Evolutionary conservation across 2,797 vertebrate genomes (phyloP).

Genomic region (Dallia pectoralis): DNA sequence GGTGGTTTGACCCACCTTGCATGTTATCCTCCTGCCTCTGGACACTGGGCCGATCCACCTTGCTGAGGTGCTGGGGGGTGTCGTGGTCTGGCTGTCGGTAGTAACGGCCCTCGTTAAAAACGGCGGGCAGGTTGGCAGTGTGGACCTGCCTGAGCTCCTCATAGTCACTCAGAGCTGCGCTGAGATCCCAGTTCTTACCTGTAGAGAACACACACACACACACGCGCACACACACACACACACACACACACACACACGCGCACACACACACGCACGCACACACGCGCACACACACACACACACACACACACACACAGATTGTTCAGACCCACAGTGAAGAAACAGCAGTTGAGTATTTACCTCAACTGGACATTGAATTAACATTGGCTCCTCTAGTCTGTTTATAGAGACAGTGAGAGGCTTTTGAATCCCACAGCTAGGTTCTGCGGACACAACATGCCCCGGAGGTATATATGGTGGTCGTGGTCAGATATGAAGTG

Average conservation of each 20-base stretch:
- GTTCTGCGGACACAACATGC: no score
- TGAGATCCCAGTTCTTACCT: conserved; percentile 99
- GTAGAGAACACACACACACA: conserved; percentile 3
- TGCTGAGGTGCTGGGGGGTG: conserved; percentile 81
- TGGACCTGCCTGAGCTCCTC: conserved; percentile 98
- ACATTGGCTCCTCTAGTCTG: no score
- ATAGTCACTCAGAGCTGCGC: conserved; percentile 92
- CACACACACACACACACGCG: background rate
- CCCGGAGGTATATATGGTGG: no score
- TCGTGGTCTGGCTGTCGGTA: conserved; percentile 84
- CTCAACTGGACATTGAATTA: no score
- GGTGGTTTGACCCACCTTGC: conserved; percentile 78
- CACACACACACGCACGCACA: background rate
- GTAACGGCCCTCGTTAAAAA: conserved; percentile 92
- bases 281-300: background rate
- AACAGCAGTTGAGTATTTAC: no score
- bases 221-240: background rate
- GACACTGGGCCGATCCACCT: conserved; percentile 81
- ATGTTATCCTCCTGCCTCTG: conserved; percentile 91
- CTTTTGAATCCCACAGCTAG: no score
- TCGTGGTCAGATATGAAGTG: no score
- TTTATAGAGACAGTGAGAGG: no score
- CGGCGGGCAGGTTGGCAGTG: conserved; percentile 93
- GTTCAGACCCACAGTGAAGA: no score
- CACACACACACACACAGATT: conserved; percentile 13